A percentile compares a stretch with the other conserved stretches of the same genome.
These are phyloP conservation scores for Anguilla obscura DNA, from an alignment of 2,797 vertebrate genomes.

Conservation along the genomic window DNA sequence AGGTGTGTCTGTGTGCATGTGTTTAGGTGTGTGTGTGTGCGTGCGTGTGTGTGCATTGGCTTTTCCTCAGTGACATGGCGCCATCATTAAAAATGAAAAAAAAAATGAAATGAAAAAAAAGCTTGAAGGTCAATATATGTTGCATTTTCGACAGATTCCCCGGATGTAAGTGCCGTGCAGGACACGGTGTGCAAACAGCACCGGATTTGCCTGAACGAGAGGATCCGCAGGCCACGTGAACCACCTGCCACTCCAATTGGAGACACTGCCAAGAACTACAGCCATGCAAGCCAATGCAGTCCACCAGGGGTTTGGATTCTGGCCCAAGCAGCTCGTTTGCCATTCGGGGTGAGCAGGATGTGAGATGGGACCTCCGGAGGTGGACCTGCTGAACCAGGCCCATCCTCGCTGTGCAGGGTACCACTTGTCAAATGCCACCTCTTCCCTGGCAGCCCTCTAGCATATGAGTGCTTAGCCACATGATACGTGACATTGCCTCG, in stretches of 20 bases:
- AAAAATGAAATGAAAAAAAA: not conserved
- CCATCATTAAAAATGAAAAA: not conserved
- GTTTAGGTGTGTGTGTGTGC: not conserved
- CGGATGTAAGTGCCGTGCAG: not conserved
- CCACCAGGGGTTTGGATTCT: not conserved
- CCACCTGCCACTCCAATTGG: slow-evolving; percentile 31
- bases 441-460: not conserved
- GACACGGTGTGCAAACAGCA: not conserved
- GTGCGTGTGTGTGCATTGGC: not conserved
- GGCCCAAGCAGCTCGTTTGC: slow-evolving; percentile 2
- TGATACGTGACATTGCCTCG: slow-evolving; percentile 5
- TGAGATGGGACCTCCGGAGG: not conserved
- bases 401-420: not conserved
- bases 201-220: slow-evolving; percentile 30
- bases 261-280: slow-evolving; percentile 42
- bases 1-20: not conserved
- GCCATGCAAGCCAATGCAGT: not conserved
- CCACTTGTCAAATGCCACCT: not conserved
- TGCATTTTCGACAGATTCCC: not conserved
- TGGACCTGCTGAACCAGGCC: slow-evolving; percentile 14
- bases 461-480: not conserved
- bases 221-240: slow-evolving; percentile 10
- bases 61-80: not conserved
- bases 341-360: not conserved
- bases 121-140: not conserved